A percentile compares a stretch with the other conserved stretches of the same genome.
Conservation (phyloP, 2,113 vertebrate species). For the Hippocampus mohnikei region DNA sequence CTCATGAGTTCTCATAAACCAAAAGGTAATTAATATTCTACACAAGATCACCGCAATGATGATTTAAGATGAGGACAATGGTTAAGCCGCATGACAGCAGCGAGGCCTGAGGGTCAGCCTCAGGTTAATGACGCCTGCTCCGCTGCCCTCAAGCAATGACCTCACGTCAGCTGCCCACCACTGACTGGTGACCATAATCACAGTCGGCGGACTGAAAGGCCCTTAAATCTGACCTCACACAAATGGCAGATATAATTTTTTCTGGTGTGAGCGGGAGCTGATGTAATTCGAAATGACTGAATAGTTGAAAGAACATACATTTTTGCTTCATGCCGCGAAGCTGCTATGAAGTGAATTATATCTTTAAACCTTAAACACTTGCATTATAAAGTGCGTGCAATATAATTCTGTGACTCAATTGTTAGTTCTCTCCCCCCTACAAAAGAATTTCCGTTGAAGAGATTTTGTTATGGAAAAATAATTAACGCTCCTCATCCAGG, state of each 20-base stretch:
- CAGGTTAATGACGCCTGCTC: conserved; percentile 52
- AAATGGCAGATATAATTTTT: conserved; percentile 13
- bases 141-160: conserved; percentile 38
- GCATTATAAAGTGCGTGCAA: no score
- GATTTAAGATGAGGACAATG: conserved; percentile 42
- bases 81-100: conserved; percentile 48
- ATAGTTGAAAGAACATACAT: not conserved
- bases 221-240: conserved; percentile 35
- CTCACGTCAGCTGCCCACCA: conserved; percentile 35
- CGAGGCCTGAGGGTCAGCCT: conserved; percentile 25
- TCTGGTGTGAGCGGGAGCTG: not conserved
- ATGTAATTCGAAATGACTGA: conserved; percentile 6
- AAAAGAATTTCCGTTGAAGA: no score
- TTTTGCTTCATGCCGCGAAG: not conserved
- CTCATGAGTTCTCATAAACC: conserved; percentile 8
- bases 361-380: not conserved
- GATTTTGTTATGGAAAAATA: no score
- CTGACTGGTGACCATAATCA: conserved; percentile 29
- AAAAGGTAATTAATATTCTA: conserved; percentile 10
- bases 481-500: no score
- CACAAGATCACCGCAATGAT: conserved; percentile 24
- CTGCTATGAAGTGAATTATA: not conserved
- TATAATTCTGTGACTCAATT: no score
- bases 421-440: no score
- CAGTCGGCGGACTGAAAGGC: conserved; percentile 2